Conservation (phyloP, 1,140 invertebrate genomes). For the Neotoxoptera formosana region DNA sequence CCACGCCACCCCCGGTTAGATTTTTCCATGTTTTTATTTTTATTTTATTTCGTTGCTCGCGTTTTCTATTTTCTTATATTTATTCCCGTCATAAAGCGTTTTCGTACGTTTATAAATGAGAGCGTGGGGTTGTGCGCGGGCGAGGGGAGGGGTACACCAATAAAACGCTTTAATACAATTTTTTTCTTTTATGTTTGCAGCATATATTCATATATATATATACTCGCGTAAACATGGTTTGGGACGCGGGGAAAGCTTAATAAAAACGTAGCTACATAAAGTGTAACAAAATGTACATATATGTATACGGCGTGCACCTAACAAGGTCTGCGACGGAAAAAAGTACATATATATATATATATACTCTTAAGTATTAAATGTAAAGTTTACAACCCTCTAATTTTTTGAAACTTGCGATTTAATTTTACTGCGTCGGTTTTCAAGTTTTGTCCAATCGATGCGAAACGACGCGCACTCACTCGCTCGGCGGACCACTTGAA, state of each 20-base stretch:
- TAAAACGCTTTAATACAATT: conserved; percentile 26
- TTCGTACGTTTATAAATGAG: conserved; percentile 18
- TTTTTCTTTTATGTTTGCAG: not conserved
- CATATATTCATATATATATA: not conserved
- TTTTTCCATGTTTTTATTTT: not conserved
- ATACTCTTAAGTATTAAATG: not conserved
- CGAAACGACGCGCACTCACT: not conserved
- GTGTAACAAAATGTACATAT: not conserved
- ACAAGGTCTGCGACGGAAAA: not conserved
- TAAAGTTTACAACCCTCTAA: not conserved
- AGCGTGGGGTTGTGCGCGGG: not conserved
- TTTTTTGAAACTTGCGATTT: not conserved
- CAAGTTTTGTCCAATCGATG: not conserved
- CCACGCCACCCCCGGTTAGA: not conserved
- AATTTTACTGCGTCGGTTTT: not conserved
- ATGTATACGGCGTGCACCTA: not conserved
- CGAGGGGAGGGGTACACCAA: not conserved
- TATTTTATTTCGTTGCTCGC: not conserved
- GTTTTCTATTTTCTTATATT: not conserved
- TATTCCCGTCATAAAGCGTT: conserved; percentile 13
- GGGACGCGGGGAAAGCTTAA: not conserved
- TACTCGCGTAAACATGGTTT: not conserved
- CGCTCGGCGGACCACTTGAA: not conserved
- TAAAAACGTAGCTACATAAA: not conserved
- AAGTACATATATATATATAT: not conserved